Conservation (phyloP, 2,797 vertebrate genomes). For the Erithacus rubecula region DNA sequence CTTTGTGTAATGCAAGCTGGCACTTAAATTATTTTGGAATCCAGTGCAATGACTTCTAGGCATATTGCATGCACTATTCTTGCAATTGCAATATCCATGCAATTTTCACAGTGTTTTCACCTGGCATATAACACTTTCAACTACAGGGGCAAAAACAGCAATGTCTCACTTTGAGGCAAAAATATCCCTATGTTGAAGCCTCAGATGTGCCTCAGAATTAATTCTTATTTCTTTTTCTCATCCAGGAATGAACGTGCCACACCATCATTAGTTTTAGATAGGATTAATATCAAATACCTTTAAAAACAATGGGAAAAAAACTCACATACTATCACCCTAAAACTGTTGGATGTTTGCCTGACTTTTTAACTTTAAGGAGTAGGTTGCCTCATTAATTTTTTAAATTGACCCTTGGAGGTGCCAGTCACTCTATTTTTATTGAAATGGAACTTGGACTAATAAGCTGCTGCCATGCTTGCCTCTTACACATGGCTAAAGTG, state of each 20-base stretch:
- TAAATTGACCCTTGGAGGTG: neutral
- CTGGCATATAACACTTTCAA: neutral
- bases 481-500: neutral
- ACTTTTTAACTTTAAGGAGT: neutral
- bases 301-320: neutral
- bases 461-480: neutral
- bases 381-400: neutral
- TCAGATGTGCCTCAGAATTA: neutral
- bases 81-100: too few relatives aligned
- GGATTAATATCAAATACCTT: neutral
- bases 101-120: neutral
- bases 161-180: neutral
- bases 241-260: neutral
- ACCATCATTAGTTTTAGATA: neutral
- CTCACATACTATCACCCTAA: rapidly evolving
- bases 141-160: neutral
- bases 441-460: neutral
- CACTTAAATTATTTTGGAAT: neutral
- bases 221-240: neutral
- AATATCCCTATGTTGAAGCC: neutral
- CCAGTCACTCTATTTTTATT: neutral
- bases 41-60: neutral
- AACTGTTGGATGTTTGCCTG: neutral
- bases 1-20: neutral
- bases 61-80: neutral